A percentile compares a stretch with the other conserved stretches of the same genome.
Evolutionary conservation across 1,140 invertebrate species (phyloP).

Genomic region (Drosophila obscura): DNA sequence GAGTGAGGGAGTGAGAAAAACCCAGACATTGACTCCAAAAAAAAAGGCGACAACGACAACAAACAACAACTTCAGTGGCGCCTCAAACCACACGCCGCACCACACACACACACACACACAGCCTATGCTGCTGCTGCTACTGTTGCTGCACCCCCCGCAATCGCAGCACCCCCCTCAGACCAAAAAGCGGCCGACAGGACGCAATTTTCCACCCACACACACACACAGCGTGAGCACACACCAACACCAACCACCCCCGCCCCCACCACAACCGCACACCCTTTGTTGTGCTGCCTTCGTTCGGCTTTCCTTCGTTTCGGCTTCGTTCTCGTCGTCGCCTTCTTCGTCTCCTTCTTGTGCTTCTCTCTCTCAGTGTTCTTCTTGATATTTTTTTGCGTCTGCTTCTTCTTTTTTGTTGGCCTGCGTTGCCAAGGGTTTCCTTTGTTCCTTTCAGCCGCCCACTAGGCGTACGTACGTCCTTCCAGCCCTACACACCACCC

Average conservation of each 20-base stretch:
- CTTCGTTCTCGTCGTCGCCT: slow-evolving; percentile 25
- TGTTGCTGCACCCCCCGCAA: slow-evolving; percentile 25
- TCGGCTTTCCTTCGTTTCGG: slow-evolving; percentile 27
- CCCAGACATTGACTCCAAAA: slow-evolving; percentile 76
- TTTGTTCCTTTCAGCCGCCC: slow-evolving; percentile 65
- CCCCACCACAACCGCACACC: slow-evolving; percentile 11
- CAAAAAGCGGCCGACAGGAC: slow-evolving; percentile 35
- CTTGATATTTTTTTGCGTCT: slow-evolving; percentile 56
- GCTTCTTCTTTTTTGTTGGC: slow-evolving; percentile 69
- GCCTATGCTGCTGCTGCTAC: slow-evolving; percentile 25
- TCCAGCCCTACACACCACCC: background rate
- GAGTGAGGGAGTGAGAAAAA: slow-evolving; percentile 61
- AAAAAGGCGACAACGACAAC: slow-evolving; percentile 53
- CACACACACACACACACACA: slow-evolving; percentile 2
- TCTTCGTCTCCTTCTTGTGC: slow-evolving; percentile 34
- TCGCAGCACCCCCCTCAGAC: too few species aligned
- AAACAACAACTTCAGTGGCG: slow-evolving; percentile 6
- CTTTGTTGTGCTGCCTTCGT: slow-evolving; percentile 17
- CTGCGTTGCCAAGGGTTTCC: slow-evolving; percentile 83
- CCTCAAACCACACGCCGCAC: background rate
- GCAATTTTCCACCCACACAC: slow-evolving; percentile 49
- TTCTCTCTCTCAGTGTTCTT: slow-evolving; percentile 22
- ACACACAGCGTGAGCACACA: slow-evolving; percentile 4
- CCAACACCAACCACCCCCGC: background rate
- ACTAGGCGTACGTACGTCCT: background rate